Evolutionary conservation across 2,113 vertebrate species (phyloP).

Genomic region (Arvicanthis niloticus): DNA sequence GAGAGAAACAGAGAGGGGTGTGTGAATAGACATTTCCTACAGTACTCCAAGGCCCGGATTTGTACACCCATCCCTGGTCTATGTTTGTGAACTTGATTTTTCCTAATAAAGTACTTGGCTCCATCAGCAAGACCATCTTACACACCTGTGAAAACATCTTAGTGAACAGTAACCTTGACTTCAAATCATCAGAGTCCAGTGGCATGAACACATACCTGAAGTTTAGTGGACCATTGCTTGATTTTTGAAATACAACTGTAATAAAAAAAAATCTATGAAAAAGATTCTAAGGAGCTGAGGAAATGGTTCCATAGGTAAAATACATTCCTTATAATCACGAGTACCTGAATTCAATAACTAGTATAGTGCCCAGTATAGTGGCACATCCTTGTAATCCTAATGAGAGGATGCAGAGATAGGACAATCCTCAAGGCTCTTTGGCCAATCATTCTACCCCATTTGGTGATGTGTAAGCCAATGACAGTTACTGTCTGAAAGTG

Average conservation of each 20-base stretch:
- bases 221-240: constrained; percentile 15
- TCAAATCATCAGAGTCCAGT: neutral
- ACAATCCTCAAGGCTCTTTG: neutral
- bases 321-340: neutral
- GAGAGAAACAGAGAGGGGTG: neutral
- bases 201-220: neutral
- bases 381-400: neutral
- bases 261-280: neutral
- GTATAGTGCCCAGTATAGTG: no score
- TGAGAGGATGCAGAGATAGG: neutral
- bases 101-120: neutral
- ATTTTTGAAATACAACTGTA: neutral
- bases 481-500: neutral
- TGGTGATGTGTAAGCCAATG: neutral
- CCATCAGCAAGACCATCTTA: neutral
- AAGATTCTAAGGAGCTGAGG: neutral
- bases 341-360: neutral
- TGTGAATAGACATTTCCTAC: neutral
- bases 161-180: neutral
- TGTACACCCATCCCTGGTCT: rapidly evolving
- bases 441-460: neutral
- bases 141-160: neutral
- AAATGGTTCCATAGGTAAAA: neutral
- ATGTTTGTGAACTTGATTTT: rapidly evolving
- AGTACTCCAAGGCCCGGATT: rapidly evolving